Percentiles rank a stretch among this genome's conserved stretches.
Evolutionary conservation across 2,797 vertebrate genomes (phyloP).

Genomic region (Pampus argenteus): DNA sequence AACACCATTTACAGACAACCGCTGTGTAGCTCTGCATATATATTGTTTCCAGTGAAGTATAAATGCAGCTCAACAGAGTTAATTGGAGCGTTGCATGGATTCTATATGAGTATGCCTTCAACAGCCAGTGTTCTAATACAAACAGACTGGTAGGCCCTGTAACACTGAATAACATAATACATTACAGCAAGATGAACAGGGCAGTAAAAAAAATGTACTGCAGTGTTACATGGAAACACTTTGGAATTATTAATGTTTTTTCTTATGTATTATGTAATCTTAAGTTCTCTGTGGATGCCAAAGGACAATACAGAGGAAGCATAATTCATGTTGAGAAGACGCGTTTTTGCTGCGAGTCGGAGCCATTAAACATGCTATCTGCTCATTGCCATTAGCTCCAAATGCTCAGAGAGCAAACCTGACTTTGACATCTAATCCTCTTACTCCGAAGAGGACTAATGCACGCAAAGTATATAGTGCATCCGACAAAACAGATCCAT

Average conservation of each 20-base stretch:
- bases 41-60: slow-evolving; percentile 50
- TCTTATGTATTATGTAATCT: slow-evolving; percentile 70
- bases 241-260: slow-evolving; percentile 72
- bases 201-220: slow-evolving; percentile 41
- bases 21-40: slow-evolving; percentile 21
- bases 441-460: slow-evolving; percentile 75
- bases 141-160: slow-evolving; percentile 52
- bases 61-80: slow-evolving; percentile 47
- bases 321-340: slow-evolving; percentile 67
- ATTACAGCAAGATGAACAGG: slow-evolving; percentile 40
- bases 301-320: slow-evolving; percentile 52
- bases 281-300: slow-evolving; percentile 36
- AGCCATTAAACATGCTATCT: slow-evolving; percentile 78
- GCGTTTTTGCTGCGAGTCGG: slow-evolving; percentile 58
- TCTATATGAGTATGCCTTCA: slow-evolving; percentile 50
- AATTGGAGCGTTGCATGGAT: slow-evolving; percentile 56
- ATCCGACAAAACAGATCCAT: slow-evolving; percentile 59
- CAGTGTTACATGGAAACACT: slow-evolving; percentile 41
- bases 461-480: slow-evolving; percentile 50
- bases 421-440: slow-evolving; percentile 80
- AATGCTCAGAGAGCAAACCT: slow-evolving; percentile 72
- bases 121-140: slow-evolving; percentile 55
- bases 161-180: slow-evolving; percentile 50
- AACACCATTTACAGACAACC: slow-evolving; percentile 30
- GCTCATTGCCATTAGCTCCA: slow-evolving; percentile 75